These are phyloP conservation scores for Hemiprocne comata DNA, from an alignment of 2,113 vertebrate genomes.

Conservation along the genomic window DNA sequence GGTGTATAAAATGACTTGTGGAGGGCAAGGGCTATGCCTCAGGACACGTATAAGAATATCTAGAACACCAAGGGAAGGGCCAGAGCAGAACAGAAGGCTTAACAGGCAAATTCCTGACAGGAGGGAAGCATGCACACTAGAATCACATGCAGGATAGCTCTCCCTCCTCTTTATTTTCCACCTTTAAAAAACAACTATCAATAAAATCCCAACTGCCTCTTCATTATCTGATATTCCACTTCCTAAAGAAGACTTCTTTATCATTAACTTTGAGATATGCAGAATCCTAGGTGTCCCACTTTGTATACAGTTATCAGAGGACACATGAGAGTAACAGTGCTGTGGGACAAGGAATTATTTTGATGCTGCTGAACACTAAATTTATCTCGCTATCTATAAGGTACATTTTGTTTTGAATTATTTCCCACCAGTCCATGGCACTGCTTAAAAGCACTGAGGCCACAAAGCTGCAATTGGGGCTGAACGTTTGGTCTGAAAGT, in stretches of 20 bases:
- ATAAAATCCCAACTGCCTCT: not conserved
- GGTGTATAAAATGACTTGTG: not conserved
- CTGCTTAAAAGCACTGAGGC: not conserved
- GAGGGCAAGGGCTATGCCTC: not conserved
- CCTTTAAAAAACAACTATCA: not conserved
- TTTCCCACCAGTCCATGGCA: not conserved
- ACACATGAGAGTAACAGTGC: not conserved
- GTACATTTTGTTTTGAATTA: not conserved
- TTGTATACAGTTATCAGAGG: not conserved
- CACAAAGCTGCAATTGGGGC: not conserved
- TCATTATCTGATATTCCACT: not conserved
- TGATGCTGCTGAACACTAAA: rapidly evolving
- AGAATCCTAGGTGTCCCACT: not conserved
- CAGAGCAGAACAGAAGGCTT: not conserved
- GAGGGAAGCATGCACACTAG: not conserved
- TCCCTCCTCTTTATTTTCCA: not conserved
- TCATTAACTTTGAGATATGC: not conserved
- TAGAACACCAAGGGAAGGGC: not conserved
- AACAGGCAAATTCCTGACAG: not conserved
- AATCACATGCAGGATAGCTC: not conserved
- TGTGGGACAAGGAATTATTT: not conserved
- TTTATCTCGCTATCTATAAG: not conserved
- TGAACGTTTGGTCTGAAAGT: not conserved
- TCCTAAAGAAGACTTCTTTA: not conserved
- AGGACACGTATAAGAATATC: not conserved